A percentile compares a stretch with the other conserved stretches of the same genome.
Conservation (phyloP, 1,140 invertebrate species). For the Aplysia californica region DNA sequence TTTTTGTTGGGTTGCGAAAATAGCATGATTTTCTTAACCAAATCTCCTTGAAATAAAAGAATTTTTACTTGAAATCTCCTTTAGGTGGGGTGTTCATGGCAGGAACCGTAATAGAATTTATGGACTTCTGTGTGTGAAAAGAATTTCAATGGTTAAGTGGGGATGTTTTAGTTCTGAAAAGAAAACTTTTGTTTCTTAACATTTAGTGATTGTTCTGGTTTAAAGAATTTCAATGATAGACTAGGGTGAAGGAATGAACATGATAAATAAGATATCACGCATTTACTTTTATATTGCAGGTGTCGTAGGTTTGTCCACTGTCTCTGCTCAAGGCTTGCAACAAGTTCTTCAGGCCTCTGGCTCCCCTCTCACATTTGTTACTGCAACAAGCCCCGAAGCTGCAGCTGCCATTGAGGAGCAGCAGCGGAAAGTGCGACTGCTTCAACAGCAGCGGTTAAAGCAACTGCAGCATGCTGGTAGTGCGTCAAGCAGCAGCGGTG, state of each 20-base stretch:
- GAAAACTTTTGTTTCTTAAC: not conserved
- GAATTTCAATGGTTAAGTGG: not conserved
- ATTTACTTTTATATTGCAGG: slow-evolving; percentile 25
- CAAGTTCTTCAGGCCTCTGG: slow-evolving; percentile 29
- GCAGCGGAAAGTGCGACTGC: not conserved
- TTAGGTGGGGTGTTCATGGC: too few relatives aligned
- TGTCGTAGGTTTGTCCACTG: slow-evolving; percentile 32
- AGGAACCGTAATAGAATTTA: too few relatives aligned
- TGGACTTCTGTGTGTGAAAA: not conserved
- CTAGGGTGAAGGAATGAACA: too few relatives aligned
- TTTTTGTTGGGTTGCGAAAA: too few relatives aligned
- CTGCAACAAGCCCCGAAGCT: slow-evolving; percentile 15
- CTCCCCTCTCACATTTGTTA: slow-evolving; percentile 32
- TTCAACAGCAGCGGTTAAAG: slow-evolving; percentile 17
- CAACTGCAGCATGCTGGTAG: slow-evolving; percentile 11
- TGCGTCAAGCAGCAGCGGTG: slow-evolving; percentile 38
- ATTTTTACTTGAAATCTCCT: too few relatives aligned
- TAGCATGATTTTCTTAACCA: too few relatives aligned
- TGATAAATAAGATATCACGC: not conserved
- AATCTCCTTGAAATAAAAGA: too few relatives aligned
- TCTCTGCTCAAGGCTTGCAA: slow-evolving; percentile 32
- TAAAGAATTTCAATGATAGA: too few relatives aligned
- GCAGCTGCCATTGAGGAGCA: slow-evolving; percentile 6
- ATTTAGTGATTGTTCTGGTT: too few relatives aligned
- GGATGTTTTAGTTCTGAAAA: not conserved